Base-by-base conservation (phyloP, 2,113 vertebrate genomes). In the Corvus cornix region DNA sequence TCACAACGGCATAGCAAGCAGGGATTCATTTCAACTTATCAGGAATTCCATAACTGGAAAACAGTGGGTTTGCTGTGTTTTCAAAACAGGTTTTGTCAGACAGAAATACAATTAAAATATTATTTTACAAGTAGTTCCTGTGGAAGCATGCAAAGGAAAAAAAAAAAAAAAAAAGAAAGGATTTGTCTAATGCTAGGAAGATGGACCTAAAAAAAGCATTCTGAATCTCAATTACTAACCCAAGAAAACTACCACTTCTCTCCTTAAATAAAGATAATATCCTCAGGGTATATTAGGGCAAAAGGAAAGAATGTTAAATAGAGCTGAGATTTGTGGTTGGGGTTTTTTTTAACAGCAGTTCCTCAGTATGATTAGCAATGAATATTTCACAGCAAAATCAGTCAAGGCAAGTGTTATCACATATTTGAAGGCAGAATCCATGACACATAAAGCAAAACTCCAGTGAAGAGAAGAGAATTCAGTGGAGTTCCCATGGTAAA, bases 1-100 rank as follows among this genome's bases (percentile, higher is more conserved):
- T 39, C 62, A 19, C n/a, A 51, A 24, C 0, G 58, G 27, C 46
- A 73, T 0, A 49, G 33, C 3, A 59, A 51, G 33, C 19, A 79
- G 30, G 67, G 13, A 76, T 51, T 37, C 9, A 41, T 49, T 79
- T 75, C 26, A 72, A 6, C 16, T 68, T 44, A 17, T 7, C 63
- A 44, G 33, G 27, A 84, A 26, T 39, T 84, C 22, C 5, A 1
- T 13, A 77, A 62, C 6, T 70, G 7, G 49, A 37, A 44, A 44
- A 43, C 1, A 10, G 5, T 4, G 27, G 39, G 18, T 58, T 52
- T 39, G 7, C 16, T 59, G 51, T 41, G n/a, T 56, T 93, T 73
- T 64, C 41, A 44, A 68, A 79, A 8, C 21, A 20, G 18, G 5
- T 22, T 84, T 52, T 66, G 33, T 51, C 33, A 66, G 3, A 73